Base-by-base conservation (phyloP, 1,140 invertebrate genomes). In the Philotrypesis tridentata region DNA sequence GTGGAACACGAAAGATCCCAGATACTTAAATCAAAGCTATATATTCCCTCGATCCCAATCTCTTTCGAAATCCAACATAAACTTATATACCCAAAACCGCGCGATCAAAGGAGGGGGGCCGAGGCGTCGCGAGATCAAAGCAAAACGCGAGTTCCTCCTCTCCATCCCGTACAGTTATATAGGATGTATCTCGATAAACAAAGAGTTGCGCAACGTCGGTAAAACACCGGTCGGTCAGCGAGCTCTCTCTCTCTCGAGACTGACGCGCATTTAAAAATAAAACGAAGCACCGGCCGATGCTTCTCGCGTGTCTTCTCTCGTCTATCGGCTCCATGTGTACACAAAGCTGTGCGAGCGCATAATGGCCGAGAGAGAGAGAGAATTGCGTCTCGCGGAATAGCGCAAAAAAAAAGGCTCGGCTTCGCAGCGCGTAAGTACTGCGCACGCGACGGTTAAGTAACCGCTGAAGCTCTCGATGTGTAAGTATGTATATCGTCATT, bases 171-270 rank as follows among this genome's bases (percentile, higher is more conserved):
- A n/a, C n/a, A n/a, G n/a, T n/a, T n/a, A n/a, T n/a, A n/a, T n/a
- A n/a, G n/a, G n/a, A n/a, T n/a, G n/a, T n/a, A 31, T n/a, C 27
- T 17, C 76, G 76, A 71, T 79, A 79, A 79, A 79, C 77, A 79
- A 72, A 71, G 33, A 55, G n/a, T 79, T 79, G 25, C 77, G 68
- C 31, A 79, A 79, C 68, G 8, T 6, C 29, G 68, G n/a, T 7
- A 25, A 68, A 70, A 43, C 61, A 33, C 37, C 60, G 61, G n/a
- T 63, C 12, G 33, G 21, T 75, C 40, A 43, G 61, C 61, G 40
- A 73, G 71, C 21, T 8, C 21, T n/a, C n/a, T n/a, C n/a, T n/a
- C n/a, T n/a, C n/a, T n/a, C n/a, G n/a, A n/a, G 67, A 37, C 8
- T 33, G 21, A 21, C 40, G 40, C 14, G n/a, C 55, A 14, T 70